Percentiles rank a stretch among this genome's conserved stretches.
Evolutionary conservation across 2,888 invertebrate genomes (phyloP).

Genomic region (Epirrhoe tristata): DNA sequence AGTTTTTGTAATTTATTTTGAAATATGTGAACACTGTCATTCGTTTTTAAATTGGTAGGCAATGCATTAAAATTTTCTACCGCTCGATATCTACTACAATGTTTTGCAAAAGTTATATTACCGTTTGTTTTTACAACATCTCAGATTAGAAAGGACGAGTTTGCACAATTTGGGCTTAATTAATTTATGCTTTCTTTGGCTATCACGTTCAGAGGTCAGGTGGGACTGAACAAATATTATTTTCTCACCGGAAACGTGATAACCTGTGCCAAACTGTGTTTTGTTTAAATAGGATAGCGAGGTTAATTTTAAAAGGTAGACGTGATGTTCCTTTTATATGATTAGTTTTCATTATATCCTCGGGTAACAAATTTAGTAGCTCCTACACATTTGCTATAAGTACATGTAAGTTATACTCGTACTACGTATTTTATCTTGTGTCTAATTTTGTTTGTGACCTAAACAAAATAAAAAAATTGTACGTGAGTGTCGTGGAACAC

Average conservation of each 20-base stretch:
- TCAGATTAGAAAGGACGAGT: constrained; percentile 40
- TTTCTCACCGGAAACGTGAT: constrained; percentile 33
- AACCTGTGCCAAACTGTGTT: constrained; percentile 16
- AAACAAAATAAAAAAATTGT: too few relatives aligned
- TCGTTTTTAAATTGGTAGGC: too few relatives aligned
- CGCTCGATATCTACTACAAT: too few relatives aligned
- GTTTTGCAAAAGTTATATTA: constrained; percentile 28
- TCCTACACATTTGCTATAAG: too few relatives aligned
- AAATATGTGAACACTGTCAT: too few relatives aligned
- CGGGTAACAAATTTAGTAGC: too few relatives aligned
- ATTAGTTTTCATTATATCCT: neutral
- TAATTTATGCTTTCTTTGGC: constrained; percentile 47
- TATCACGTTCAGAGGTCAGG: constrained; percentile 37
- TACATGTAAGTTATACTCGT: too few relatives aligned
- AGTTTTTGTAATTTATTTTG: too few relatives aligned
- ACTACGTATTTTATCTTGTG: too few relatives aligned
- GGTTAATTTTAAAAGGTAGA: constrained; percentile 3
- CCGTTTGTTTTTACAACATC: constrained; percentile 40
- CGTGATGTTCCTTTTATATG: neutral
- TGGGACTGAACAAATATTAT: constrained; percentile 40
- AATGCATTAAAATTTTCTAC: too few relatives aligned
- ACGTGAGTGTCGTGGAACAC: too few relatives aligned
- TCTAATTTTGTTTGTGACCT: too few relatives aligned
- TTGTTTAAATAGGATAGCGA: constrained; percentile 17
- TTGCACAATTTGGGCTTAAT: constrained; percentile 40